These are phyloP conservation scores for Galleria mellonella DNA, from an alignment of 1,140 invertebrate genomes.

Conservation along the genomic window DNA sequence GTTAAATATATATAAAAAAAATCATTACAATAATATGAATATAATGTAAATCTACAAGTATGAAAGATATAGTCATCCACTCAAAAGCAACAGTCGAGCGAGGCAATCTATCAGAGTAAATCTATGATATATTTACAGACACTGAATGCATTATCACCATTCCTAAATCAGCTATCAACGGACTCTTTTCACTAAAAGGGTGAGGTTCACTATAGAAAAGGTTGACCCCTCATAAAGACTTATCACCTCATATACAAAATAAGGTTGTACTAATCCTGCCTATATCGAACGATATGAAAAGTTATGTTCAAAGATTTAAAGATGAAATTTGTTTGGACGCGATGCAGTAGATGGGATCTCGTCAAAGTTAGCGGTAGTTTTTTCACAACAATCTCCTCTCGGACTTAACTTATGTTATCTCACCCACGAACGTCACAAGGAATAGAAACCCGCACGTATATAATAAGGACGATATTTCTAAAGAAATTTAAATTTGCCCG, in stretches of 20 bases:
- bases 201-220: constrained; percentile 70
- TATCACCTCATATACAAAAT: constrained; percentile 74
- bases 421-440: constrained; percentile 64
- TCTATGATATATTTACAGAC: constrained; percentile 72
- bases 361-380: constrained; percentile 67
- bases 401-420: constrained; percentile 74
- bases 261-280: constrained; percentile 66
- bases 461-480: constrained; percentile 74
- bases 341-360: constrained; percentile 43
- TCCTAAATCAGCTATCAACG: constrained; percentile 74
- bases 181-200: constrained; percentile 74
- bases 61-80: constrained; percentile 8
- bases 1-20: too few relatives aligned
- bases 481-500: constrained; percentile 74
- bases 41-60: too few relatives aligned
- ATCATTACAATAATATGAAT: too few relatives aligned
- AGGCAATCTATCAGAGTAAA: constrained; percentile 66
- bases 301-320: constrained; percentile 30
- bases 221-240: constrained; percentile 75
- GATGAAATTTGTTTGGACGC: constrained; percentile 39
- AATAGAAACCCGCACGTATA: constrained; percentile 72
- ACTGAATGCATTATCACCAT: constrained; percentile 68
- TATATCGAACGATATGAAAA: constrained; percentile 26
- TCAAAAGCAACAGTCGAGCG: constrained; percentile 8
- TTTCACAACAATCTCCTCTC: constrained; percentile 72